Evolutionary conservation across 2,888 invertebrate genomes (phyloP), one percentile per base, ranked within the genome.

Genomic region (Catocala sponsa): DNA sequence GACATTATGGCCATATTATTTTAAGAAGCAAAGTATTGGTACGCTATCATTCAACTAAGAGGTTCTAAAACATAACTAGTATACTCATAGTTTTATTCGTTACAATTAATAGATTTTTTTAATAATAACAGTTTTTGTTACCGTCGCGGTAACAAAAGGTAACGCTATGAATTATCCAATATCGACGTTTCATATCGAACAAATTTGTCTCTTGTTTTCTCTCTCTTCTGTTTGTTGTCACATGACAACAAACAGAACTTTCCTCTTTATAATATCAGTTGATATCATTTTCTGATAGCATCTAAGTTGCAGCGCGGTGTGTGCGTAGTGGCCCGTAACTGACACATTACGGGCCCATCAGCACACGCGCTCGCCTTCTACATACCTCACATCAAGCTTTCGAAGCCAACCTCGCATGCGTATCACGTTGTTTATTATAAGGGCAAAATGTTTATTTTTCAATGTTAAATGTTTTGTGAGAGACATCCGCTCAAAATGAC

Each of bases 341-440:
- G 50, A 43, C 12, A 47, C 70, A 76, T 81, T 80, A 83, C 68
- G 72, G 74, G 59, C 51, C 66, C 75, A 80, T 82, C 79, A 78
- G 73, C 60, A 62, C 63, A 65, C 70, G 63, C 51, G 52, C 51
- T 55, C 65, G 47, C 54, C 50, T 65, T 58, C 59, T 60, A 61
- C 58, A 43, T 58, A 38, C 35, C 46, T 63, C 61, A 53, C 66
- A 66, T 72, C 58, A 74, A 72, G 60, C 70, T 68, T 55, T 70
- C 67, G 53, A 44, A 68, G 62, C 59, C 57, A 44, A 55, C 53
- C 67, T 72, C 66, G 57, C 67, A 70, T 69, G 70, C 55, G 52
- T 53, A 55, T 51, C 38, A 47, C 43, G 32, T 59, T 67, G 64
- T 73, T 66, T 73, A 59, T 65, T 48, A 56, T 59, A 48, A 59